Evolutionary conservation across 2,113 vertebrate genomes (phyloP).

Genomic region (Colaptes auratus): DNA sequence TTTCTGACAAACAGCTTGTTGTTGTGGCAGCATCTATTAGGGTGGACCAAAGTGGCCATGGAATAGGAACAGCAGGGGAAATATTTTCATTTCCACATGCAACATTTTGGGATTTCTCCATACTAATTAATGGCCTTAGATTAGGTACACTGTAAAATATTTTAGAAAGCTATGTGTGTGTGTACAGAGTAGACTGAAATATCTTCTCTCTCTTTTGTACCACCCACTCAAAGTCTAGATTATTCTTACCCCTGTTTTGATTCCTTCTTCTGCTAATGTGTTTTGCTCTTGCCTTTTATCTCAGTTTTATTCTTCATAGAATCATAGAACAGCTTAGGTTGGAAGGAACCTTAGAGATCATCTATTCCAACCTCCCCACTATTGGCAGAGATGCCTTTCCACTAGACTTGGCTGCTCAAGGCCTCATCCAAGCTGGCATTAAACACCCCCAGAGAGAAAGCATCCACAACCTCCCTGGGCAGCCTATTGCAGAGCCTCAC

Average conservation of each 20-base stretch:
- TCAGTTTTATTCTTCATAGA: background rate
- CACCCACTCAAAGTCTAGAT: background rate
- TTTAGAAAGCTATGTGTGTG: background rate
- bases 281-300: background rate
- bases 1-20: background rate
- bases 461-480: too few species aligned
- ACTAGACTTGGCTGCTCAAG: too few species aligned
- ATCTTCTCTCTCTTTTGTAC: background rate
- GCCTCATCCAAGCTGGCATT: too few species aligned
- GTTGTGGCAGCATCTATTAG: background rate
- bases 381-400: too few species aligned
- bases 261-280: background rate
- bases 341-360: too few species aligned
- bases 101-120: background rate
- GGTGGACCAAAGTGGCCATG: background rate
- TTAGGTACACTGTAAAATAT: background rate
- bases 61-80: background rate
- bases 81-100: background rate
- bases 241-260: background rate
- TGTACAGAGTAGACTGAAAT: background rate
- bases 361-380: too few species aligned
- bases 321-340: too few species aligned
- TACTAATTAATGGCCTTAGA: background rate
- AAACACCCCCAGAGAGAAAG: too few species aligned
- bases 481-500: too few species aligned